Percentiles rank a stretch among this genome's conserved stretches.
phyloP scores from a whole-genome alignment of 2,888 invertebrate species.

The Pristionchus fissidentatus region DNA sequence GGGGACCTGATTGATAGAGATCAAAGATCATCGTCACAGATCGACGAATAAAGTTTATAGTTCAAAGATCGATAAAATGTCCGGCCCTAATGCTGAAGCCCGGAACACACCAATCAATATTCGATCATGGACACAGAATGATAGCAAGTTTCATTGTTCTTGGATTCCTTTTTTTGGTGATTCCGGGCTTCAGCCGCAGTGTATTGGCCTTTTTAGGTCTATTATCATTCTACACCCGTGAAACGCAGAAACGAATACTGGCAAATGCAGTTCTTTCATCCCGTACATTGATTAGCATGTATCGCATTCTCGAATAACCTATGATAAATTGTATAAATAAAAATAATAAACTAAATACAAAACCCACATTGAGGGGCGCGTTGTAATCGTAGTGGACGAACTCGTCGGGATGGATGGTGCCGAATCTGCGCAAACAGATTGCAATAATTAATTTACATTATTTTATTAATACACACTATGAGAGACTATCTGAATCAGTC shows the following conservation, averaged over 20 bases:
- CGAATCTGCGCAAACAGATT: constrained; percentile 84
- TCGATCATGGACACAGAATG: no score
- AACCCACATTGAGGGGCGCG: constrained; percentile 82
- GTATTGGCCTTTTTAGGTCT: no score
- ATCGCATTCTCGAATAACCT: no score
- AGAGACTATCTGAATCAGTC: constrained; percentile 75
- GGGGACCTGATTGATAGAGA: constrained; percentile 12
- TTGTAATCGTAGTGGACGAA: constrained; percentile 89
- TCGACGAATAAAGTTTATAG: neutral
- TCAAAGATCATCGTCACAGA: constrained; percentile 4
- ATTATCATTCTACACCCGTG: no score
- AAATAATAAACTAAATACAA: constrained; percentile 79
- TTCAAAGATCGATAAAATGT: neutral
- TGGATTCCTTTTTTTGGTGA: no score
- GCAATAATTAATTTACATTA: constrained; percentile 79
- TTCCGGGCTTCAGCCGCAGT: no score
- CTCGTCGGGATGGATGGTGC: constrained; percentile 81
- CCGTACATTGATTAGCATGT: no score
- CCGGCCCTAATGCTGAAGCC: no score
- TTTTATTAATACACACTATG: constrained; percentile 52
- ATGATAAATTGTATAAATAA: neutral
- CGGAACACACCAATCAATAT: no score
- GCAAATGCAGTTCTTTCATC: no score
- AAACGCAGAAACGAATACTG: no score
- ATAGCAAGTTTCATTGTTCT: no score